These are phyloP conservation scores for Atlantisia rogersi DNA, from an alignment of 2,113 vertebrate genomes.

Conservation along the genomic window DNA sequence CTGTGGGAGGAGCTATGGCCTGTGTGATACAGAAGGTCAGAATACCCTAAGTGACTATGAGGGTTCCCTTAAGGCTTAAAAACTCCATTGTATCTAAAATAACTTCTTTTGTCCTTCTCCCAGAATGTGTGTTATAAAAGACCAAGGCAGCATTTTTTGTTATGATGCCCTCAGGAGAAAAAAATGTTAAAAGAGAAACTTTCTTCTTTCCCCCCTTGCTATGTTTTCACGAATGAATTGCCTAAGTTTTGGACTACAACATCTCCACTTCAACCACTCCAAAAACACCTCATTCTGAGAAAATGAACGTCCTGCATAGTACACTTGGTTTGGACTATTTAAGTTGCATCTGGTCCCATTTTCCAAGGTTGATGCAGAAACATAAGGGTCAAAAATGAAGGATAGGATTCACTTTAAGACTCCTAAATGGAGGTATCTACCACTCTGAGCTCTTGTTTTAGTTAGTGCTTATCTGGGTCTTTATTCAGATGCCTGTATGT, in stretches of 20 bases:
- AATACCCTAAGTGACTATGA: not conserved
- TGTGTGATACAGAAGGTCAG: not conserved
- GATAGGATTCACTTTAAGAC: not conserved
- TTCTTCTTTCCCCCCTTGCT: not conserved
- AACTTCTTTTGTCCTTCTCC: not conserved
- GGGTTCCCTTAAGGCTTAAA: not conserved
- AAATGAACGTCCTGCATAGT: not conserved
- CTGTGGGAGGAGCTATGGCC: not conserved
- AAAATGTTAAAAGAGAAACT: not conserved
- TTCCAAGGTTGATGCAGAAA: not conserved
- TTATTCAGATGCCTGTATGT: not conserved
- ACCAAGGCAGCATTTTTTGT: not conserved
- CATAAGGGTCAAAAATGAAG: not conserved
- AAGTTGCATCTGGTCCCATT: not conserved
- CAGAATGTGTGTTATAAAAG: not conserved
- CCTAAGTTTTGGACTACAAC: not conserved
- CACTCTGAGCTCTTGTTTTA: not conserved
- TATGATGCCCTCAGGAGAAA: not conserved
- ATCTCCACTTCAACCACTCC: not conserved
- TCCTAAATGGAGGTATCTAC: not conserved
- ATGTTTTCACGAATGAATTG: not conserved
- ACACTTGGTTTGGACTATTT: not conserved
- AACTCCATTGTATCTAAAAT: not conserved
- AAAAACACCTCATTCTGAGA: not conserved
- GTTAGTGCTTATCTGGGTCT: not conserved